Evolutionary conservation across 1,140 invertebrate genomes (phyloP).

Genomic region (Drosophila watanabei): DNA sequence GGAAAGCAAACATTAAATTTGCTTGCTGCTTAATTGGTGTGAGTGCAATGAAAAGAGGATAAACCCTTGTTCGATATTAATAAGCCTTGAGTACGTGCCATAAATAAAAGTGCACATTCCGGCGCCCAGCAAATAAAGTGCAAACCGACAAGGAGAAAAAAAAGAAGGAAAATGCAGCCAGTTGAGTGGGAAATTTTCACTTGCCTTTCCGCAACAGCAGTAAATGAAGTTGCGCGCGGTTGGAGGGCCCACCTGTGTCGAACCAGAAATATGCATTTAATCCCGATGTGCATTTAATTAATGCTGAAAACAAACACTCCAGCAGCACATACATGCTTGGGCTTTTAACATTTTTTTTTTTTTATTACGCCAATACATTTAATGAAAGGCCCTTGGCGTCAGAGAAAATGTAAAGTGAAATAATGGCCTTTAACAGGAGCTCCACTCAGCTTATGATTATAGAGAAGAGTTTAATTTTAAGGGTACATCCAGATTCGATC

Average conservation of each 20-base stretch:
- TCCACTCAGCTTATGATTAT: background rate
- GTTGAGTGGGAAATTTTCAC: conserved; percentile 9
- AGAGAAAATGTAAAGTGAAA: conserved; percentile 56
- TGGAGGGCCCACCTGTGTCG: conserved; percentile 26
- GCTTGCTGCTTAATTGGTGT: conserved; percentile 33
- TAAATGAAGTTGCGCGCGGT: conserved; percentile 29
- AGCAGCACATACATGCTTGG: background rate
- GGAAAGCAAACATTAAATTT: conserved; percentile 39
- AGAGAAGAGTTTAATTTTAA: background rate
- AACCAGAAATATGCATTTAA: conserved; percentile 69
- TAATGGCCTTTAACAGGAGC: conserved; percentile 44
- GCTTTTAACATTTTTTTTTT: conserved; percentile 54
- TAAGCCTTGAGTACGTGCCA: conserved; percentile 61
- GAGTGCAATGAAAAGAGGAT: conserved; percentile 37
- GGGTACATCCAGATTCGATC: background rate
- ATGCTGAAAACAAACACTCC: conserved; percentile 69
- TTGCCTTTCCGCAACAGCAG: conserved; percentile 6
- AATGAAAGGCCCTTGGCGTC: conserved; percentile 55
- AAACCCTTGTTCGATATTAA: conserved; percentile 53
- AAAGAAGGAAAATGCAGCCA: background rate
- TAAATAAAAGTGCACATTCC: conserved; percentile 63
- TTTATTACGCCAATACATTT: conserved; percentile 71
- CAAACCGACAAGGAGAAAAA: conserved; percentile 8
- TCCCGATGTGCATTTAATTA: conserved; percentile 76
- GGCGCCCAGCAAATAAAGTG: conserved; percentile 52